Evolutionary conservation across 2,113 vertebrate genomes (phyloP).

Genomic region (Ceyx margarethae): DNA sequence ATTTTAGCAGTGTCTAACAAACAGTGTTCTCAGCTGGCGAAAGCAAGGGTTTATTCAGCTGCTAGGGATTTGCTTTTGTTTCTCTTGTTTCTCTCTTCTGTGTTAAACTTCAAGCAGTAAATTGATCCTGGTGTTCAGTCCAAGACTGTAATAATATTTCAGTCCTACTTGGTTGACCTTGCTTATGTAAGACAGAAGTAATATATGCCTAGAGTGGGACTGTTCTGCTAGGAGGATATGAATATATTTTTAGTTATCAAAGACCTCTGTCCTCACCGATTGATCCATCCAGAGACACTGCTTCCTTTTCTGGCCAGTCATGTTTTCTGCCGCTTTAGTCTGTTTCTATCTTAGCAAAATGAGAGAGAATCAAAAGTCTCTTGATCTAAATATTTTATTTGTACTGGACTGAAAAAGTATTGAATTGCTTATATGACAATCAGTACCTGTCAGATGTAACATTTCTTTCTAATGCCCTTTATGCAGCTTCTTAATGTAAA

Average conservation of each 20-base stretch:
- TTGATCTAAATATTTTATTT: conserved; percentile 59
- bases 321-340: not conserved
- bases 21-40: not conserved
- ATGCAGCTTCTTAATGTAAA: conserved; percentile 39
- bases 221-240: not conserved
- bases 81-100: not conserved
- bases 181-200: not conserved
- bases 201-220: not conserved
- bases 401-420: conserved; percentile 33
- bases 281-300: not conserved
- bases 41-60: not conserved
- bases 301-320: not conserved
- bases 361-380: conserved; percentile 7
- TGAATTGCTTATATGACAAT: conserved; percentile 26
- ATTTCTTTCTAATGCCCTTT: conserved; percentile 34
- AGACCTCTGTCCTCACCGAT: not conserved
- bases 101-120: not conserved
- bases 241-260: not conserved
- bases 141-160: not conserved
- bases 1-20: not conserved
- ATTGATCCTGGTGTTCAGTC: not conserved
- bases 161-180: not conserved
- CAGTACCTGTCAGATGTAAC: conserved; percentile 16
- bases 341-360: conserved; percentile 14
- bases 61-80: not conserved